Conservation (phyloP, 1,140 invertebrate species). For the Anoplolepis gracilipes region DNA sequence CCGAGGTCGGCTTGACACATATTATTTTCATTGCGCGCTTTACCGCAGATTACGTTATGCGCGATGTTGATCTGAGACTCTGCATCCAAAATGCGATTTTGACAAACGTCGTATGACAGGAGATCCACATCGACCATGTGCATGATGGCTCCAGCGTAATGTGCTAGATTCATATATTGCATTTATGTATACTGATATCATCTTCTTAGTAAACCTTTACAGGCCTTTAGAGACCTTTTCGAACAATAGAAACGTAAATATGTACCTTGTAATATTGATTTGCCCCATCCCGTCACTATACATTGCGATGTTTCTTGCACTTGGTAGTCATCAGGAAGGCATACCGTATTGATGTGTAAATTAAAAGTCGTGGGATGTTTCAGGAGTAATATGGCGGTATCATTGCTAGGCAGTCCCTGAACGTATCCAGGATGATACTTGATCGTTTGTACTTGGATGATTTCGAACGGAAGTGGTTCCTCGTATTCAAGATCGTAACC, state of each 20-base stretch:
- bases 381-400: slow-evolving; percentile 91
- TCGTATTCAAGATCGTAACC: slow-evolving; percentile 88
- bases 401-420: slow-evolving; percentile 88
- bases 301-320: slow-evolving; percentile 86
- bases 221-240: not conserved
- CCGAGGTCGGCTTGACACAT: slow-evolving; percentile 90
- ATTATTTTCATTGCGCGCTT: slow-evolving; percentile 79
- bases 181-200: not conserved
- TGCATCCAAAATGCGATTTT: slow-evolving; percentile 71
- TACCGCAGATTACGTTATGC: slow-evolving; percentile 79
- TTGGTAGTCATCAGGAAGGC: slow-evolving; percentile 86
- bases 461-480: slow-evolving; percentile 92
- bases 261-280: slow-evolving; percentile 91
- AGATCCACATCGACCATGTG: slow-evolving; percentile 90
- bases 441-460: slow-evolving; percentile 89
- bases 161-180: slow-evolving; percentile 85
- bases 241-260: not conserved
- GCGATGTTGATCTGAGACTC: slow-evolving; percentile 72
- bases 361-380: slow-evolving; percentile 88
- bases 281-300: slow-evolving; percentile 93
- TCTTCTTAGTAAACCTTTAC: not conserved
- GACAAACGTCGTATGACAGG: slow-evolving; percentile 87
- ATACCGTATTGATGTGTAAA: slow-evolving; percentile 91
- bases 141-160: slow-evolving; percentile 90
- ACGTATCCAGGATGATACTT: slow-evolving; percentile 91